phyloP scores from a whole-genome alignment of 53 echinoderm and acorn worm species.

The Apostichopus leukothele region DNA sequence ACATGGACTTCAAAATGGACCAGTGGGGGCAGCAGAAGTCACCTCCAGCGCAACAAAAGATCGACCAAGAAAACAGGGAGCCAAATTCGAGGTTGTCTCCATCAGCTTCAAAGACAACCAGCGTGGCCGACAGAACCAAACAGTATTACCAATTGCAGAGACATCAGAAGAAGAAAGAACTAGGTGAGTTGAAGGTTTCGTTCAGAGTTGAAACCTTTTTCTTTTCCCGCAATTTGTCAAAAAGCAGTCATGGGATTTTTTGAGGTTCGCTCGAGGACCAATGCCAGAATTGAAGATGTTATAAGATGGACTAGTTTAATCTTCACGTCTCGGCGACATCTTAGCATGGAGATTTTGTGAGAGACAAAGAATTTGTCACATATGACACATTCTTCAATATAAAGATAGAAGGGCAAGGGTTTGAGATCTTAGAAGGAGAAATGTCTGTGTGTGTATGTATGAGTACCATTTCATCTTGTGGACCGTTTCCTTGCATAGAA shows the following conservation, averaged over 20 bases:
- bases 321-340: no score
- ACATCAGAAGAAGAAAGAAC: constrained; percentile 42
- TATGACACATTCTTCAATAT: no score
- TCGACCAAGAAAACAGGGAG: constrained; percentile 46
- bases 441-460: no score
- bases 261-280: no score
- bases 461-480: no score
- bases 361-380: background rate
- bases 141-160: constrained; percentile 47
- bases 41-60: constrained; percentile 9
- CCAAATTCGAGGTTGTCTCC: constrained; percentile 44
- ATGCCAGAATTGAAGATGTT: no score
- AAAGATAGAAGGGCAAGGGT: background rate
- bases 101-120: background rate
- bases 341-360: no score
- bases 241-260: no score
- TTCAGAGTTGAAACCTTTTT: no score
- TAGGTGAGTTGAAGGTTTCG: constrained; percentile 21
- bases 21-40: constrained; percentile 52
- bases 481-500: no score
- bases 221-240: no score
- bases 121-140: constrained; percentile 24
- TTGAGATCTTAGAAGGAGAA: background rate
- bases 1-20: constrained; percentile 51
- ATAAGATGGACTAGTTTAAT: no score